Evolutionary conservation across 2,888 invertebrate genomes (phyloP).

Genomic region (Nomada flava): DNA sequence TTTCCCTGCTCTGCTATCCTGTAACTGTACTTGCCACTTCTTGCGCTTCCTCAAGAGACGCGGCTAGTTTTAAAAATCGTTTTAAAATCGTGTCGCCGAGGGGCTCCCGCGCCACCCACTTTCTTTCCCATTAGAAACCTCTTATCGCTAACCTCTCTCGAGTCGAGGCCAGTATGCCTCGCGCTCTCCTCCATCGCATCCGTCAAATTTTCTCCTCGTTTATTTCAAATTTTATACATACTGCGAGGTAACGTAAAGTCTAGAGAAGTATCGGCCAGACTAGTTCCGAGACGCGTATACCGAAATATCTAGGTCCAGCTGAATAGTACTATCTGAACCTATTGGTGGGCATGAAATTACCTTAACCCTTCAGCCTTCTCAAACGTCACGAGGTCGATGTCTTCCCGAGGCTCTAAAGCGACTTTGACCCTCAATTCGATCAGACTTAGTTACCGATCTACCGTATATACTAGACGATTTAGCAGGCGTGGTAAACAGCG

Average conservation of each 20-base stretch:
- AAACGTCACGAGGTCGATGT: constrained; percentile 5
- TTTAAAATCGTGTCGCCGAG: constrained; percentile 23
- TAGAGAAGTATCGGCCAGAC: no score
- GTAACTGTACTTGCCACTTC: neutral
- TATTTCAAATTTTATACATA: no score
- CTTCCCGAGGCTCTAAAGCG: constrained; percentile 53
- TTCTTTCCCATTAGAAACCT: constrained; percentile 11
- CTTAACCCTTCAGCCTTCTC: no score
- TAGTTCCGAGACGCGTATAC: no score
- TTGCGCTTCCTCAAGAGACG: neutral
- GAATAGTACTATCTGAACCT: no score
- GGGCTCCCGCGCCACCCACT: neutral
- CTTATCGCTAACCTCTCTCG: constrained; percentile 10
- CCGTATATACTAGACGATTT: constrained; percentile 37
- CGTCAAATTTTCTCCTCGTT: neutral
- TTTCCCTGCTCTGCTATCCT: neutral
- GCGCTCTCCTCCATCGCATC: neutral
- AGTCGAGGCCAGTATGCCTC: neutral
- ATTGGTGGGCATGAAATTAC: no score
- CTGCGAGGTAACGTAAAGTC: no score
- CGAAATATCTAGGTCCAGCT: no score
- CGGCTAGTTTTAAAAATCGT: constrained; percentile 19
- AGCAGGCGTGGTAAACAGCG: constrained; percentile 32
- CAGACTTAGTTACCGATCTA: constrained; percentile 36
- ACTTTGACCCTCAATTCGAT: constrained; percentile 33